Evolutionary conservation across 2,797 vertebrate genomes (phyloP).

Genomic region (Rallus crepitans): DNA sequence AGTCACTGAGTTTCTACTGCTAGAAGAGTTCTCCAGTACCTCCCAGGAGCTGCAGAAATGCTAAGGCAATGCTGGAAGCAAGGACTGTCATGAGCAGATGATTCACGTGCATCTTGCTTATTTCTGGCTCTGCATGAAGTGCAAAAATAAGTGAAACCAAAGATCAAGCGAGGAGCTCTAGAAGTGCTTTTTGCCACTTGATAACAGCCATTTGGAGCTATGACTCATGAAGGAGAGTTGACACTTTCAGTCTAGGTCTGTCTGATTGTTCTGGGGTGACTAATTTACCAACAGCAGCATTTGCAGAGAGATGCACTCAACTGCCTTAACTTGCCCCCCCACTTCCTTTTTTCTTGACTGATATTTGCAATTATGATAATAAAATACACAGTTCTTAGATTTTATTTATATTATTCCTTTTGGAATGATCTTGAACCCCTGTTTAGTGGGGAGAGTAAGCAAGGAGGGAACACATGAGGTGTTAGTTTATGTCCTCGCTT

Average conservation of each 20-base stretch:
- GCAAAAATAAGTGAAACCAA: neutral
- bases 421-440: neutral
- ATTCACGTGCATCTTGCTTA: neutral
- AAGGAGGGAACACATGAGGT: neutral
- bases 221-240: neutral
- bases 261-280: neutral
- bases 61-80: neutral
- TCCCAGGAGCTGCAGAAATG: accelerated
- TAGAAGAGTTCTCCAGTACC: neutral
- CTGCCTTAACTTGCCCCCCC: neutral
- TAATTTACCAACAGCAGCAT: neutral
- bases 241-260: neutral
- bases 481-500: neutral
- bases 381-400: neutral
- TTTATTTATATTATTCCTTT: neutral
- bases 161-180: neutral
- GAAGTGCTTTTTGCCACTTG: neutral
- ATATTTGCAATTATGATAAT: neutral
- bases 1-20: neutral
- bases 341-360: neutral
- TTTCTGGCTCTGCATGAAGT: neutral
- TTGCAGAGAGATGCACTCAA: neutral
- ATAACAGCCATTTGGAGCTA: neutral
- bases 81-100: neutral
- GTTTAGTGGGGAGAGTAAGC: neutral